These are phyloP conservation scores for Patella ulyssiponensis DNA, from an alignment of 2,888 invertebrate genomes.

Conservation along the genomic window DNA sequence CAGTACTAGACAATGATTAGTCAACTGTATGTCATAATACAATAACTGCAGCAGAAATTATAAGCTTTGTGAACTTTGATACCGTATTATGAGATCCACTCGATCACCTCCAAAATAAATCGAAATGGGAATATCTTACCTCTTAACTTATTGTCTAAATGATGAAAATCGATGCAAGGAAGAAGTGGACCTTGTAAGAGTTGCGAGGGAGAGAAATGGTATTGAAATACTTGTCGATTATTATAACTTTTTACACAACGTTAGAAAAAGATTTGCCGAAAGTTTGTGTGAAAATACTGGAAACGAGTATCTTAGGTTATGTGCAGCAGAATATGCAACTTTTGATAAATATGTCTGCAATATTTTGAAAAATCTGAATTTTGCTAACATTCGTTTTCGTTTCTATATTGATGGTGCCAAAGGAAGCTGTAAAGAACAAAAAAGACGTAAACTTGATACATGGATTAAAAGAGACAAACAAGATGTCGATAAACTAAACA, in stretches of 20 bases:
- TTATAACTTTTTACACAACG: conserved; percentile 61
- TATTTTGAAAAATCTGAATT: conserved; percentile 56
- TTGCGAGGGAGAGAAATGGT: conserved; percentile 51
- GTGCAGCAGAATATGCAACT: conserved; percentile 65
- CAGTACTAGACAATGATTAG: too few species aligned
- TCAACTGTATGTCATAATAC: too few species aligned
- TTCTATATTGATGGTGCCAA: conserved; percentile 66
- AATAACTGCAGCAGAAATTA: too few species aligned
- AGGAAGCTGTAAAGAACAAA: conserved; percentile 54
- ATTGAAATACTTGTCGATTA: conserved; percentile 68
- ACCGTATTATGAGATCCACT: too few species aligned
- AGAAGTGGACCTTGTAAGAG: conserved; percentile 60
- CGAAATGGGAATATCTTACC: conserved; percentile 61
- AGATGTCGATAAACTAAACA: conserved; percentile 53
- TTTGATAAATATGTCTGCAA: conserved; percentile 56
- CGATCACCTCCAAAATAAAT: background rate
- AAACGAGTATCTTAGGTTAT: conserved; percentile 58
- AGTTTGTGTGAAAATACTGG: conserved; percentile 42
- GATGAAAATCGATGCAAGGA: conserved; percentile 51
- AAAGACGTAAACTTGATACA: conserved; percentile 61
- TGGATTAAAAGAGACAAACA: conserved; percentile 59
- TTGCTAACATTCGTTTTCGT: conserved; percentile 58
- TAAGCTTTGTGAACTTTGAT: too few species aligned
- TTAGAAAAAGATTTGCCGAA: conserved; percentile 57
- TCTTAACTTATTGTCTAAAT: conserved; percentile 53